These are phyloP conservation scores for Listrodromus nycthemerus DNA, from an alignment of 2,888 invertebrate species.

Conservation along the genomic window DNA sequence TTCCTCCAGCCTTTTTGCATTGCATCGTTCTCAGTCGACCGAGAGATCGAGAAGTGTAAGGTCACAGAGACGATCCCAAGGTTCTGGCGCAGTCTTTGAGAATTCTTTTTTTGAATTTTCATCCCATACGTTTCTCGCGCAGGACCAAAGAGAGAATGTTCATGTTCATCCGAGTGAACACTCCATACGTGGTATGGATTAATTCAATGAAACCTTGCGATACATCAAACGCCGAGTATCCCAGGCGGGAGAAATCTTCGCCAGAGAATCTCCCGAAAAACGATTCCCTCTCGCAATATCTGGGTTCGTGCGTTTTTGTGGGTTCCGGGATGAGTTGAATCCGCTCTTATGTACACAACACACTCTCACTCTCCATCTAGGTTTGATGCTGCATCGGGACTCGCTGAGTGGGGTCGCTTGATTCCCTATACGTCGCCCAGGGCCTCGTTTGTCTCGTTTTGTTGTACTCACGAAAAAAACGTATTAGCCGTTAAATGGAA, in stretches of 20 bases:
- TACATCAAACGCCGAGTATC: slow-evolving; percentile 69
- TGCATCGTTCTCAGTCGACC: not conserved
- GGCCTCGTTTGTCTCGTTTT: slow-evolving; percentile 15
- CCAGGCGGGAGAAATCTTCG: slow-evolving; percentile 38
- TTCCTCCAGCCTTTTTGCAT: not conserved
- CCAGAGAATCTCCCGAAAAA: slow-evolving; percentile 36
- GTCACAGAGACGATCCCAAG: not conserved
- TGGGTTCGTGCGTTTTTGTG: slow-evolving; percentile 49
- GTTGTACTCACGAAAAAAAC: slow-evolving; percentile 21
- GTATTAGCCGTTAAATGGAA: slow-evolving; percentile 12
- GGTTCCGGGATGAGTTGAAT: slow-evolving; percentile 36
- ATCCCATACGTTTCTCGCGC: not conserved
- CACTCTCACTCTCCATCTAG: slow-evolving; percentile 3
- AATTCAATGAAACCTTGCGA: slow-evolving; percentile 70
- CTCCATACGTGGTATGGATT: slow-evolving; percentile 42
- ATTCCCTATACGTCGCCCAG: slow-evolving; percentile 28
- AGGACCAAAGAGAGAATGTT: not conserved
- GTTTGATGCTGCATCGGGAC: slow-evolving; percentile 32
- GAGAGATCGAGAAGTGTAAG: not conserved
- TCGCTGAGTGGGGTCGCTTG: slow-evolving; percentile 25
- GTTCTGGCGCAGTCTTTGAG: not conserved
- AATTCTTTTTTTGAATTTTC: not conserved
- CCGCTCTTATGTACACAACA: slow-evolving; percentile 2
- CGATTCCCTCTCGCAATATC: slow-evolving; percentile 44
- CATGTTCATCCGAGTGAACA: slow-evolving; percentile 44